These are phyloP conservation scores for Drosophila lini DNA, from an alignment of 1,140 invertebrate genomes.

Conservation along the genomic window DNA sequence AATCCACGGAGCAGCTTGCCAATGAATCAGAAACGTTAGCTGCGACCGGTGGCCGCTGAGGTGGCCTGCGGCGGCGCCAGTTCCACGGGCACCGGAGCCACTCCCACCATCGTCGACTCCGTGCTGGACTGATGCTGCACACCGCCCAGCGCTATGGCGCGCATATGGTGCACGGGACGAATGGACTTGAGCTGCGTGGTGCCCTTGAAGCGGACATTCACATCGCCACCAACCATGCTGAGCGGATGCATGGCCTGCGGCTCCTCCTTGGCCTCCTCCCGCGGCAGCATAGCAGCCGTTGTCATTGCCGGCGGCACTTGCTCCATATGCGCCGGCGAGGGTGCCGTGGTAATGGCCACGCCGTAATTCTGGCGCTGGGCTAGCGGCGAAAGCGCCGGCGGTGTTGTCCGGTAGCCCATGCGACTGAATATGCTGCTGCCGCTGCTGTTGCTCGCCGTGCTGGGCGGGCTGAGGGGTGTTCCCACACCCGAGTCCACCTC, in stretches of 20 bases:
- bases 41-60: conserved; percentile 64
- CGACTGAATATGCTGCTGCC: conserved; percentile 77
- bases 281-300: conserved; percentile 13
- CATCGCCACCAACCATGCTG: conserved; percentile 87
- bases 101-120: conserved; percentile 24
- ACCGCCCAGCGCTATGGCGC: conserved; percentile 58
- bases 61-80: conserved; percentile 43
- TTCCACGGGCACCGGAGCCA: conserved; percentile 44
- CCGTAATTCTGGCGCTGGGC: conserved; percentile 58
- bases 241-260: conserved; percentile 86
- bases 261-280: conserved; percentile 61
- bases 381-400: conserved; percentile 67
- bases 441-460: conserved; percentile 67
- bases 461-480: conserved; percentile 84
- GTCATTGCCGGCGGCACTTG: conserved; percentile 36
- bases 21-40: conserved; percentile 84
- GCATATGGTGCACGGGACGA: conserved; percentile 75
- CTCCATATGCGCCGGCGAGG: conserved; percentile 33
- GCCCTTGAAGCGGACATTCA: conserved; percentile 88
- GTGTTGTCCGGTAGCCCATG: conserved; percentile 79
- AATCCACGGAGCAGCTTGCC: conserved; percentile 74
- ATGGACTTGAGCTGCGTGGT: conserved; percentile 87
- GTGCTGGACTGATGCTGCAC: conserved; percentile 42
- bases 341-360: conserved; percentile 54
- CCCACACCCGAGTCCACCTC: conserved; percentile 86